phyloP scores from a whole-genome alignment of 2,888 invertebrate genomes.

The Pedicia rivosa region DNA sequence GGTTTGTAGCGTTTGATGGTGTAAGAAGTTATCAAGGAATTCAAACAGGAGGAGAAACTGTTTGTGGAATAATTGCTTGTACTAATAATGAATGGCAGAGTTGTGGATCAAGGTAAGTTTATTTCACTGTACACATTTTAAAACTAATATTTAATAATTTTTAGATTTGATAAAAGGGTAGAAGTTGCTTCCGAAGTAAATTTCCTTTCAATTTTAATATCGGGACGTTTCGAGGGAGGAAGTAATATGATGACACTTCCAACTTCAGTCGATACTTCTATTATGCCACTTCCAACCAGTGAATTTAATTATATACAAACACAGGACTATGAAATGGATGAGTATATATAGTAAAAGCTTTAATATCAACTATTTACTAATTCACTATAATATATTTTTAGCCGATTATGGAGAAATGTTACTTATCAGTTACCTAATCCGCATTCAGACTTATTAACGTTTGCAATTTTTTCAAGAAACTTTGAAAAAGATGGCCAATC shows the following conservation, averaged over 20 bases:
- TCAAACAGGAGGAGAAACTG: constrained; percentile 23
- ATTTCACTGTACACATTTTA: not conserved
- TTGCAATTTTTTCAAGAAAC: constrained; percentile 1
- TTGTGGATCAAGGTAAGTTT: constrained; percentile 25
- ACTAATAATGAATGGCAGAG: constrained; percentile 17
- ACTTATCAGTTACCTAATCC: not conserved
- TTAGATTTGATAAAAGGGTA: no score
- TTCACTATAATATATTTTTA: no score
- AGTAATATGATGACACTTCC: not conserved
- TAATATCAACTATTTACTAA: not conserved
- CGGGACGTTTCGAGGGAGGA: not conserved
- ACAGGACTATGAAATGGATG: not conserved
- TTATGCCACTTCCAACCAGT: not conserved
- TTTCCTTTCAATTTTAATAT: not conserved
- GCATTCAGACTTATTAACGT: not conserved
- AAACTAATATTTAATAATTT: constrained; percentile 2
- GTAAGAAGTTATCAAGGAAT: constrained; percentile 21
- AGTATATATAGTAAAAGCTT: not conserved
- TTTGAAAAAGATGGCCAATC: constrained; percentile 3
- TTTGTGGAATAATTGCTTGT: constrained; percentile 28
- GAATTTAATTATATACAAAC: constrained; percentile 1
- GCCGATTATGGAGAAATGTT: not conserved
- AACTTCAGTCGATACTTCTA: not conserved
- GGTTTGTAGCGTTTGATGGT: constrained; percentile 24
- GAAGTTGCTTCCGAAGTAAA: no score